Percentiles rank a stretch among this genome's conserved stretches.
Conservation (phyloP, 1,140 invertebrate species). For the Heliconius eleuchia region DNA sequence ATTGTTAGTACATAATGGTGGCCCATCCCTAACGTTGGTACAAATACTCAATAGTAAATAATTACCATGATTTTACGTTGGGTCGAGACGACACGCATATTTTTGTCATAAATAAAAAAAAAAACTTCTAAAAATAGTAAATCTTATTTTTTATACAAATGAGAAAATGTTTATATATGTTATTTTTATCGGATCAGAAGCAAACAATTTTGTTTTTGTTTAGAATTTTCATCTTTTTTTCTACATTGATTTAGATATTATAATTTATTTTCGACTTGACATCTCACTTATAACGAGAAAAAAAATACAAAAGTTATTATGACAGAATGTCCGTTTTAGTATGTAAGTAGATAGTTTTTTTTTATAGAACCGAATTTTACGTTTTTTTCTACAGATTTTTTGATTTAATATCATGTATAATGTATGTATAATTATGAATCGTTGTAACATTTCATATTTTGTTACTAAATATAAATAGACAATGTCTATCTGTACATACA, state of each 20-base stretch:
- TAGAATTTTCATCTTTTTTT: not conserved
- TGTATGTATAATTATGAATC: constrained; percentile 27
- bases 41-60: constrained; percentile 71
- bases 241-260: not conserved
- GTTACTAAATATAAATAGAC: constrained; percentile 43
- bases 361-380: not conserved
- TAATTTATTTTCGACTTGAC: constrained; percentile 12
- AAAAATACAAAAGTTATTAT: constrained; percentile 4
- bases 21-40: constrained; percentile 65
- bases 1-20: constrained; percentile 55
- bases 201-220: not conserved
- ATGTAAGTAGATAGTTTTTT: not conserved
- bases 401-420: constrained; percentile 13
- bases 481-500: constrained; percentile 45
- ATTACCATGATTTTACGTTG: not conserved
- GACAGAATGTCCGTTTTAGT: constrained; percentile 4
- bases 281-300: not conserved
- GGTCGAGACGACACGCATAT: constrained; percentile 30
- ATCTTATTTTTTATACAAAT: constrained; percentile 1
- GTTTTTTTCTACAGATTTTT: constrained; percentile 23
- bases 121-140: constrained; percentile 10
- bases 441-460: constrained; percentile 49
- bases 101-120: constrained; percentile 20
- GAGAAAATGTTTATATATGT: not conserved
- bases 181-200: not conserved